phyloP scores from a whole-genome alignment of 2,888 invertebrate genomes.

The Pandemis corylana region DNA sequence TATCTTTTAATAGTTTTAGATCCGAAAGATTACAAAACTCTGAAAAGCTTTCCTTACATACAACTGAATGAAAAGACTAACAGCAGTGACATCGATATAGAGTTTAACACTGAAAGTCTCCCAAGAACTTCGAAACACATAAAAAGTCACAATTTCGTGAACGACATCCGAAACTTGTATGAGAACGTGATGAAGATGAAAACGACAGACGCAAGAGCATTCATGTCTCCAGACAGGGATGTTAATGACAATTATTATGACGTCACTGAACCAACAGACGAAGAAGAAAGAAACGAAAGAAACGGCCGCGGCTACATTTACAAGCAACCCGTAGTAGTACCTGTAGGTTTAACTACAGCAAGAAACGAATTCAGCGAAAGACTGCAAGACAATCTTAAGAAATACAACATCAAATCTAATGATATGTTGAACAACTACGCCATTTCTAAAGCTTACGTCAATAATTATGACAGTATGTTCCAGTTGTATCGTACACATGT shows the following conservation, averaged over 20 bases:
- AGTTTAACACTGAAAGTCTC: background rate
- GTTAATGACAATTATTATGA: background rate
- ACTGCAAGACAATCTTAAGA: slow-evolving; percentile 52
- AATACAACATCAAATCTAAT: slow-evolving; percentile 65
- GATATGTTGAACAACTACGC: slow-evolving; percentile 68
- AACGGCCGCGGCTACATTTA: background rate
- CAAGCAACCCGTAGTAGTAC: background rate
- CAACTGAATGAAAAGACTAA: background rate
- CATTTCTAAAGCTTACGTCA: slow-evolving; percentile 52
- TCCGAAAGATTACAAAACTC: background rate
- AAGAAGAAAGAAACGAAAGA: background rate
- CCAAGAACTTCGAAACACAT: slow-evolving; percentile 13
- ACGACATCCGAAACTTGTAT: background rate
- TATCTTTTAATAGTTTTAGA: background rate
- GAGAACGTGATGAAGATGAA: background rate
- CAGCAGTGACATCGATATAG: background rate
- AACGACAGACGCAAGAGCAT: background rate
- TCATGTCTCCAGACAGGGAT: background rate
- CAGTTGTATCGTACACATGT: slow-evolving; percentile 41
- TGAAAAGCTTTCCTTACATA: background rate
- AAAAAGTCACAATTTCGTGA: background rate
- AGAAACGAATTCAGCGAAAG: slow-evolving; percentile 20
- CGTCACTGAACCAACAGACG: slow-evolving; percentile 17
- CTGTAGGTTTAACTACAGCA: background rate
- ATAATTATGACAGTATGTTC: slow-evolving; percentile 40